These are phyloP conservation scores for Drosophila colorata DNA, from an alignment of 2,888 invertebrate species.

Conservation along the genomic window DNA sequence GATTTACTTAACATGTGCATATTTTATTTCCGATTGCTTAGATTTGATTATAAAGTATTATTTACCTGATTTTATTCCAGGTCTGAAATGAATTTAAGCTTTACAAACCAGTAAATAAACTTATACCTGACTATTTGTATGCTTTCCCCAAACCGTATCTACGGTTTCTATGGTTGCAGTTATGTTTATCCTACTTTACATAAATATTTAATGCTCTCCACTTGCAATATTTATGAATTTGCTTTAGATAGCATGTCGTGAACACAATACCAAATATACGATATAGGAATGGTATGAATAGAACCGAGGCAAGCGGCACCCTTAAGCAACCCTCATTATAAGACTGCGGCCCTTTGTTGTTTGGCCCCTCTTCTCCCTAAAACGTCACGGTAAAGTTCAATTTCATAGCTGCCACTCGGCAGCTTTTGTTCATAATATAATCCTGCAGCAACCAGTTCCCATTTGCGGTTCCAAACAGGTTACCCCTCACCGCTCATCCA, in stretches of 20 bases:
- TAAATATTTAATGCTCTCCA: not conserved
- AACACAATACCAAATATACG: not conserved
- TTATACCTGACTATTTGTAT: no score
- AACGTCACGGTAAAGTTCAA: conserved; percentile 9
- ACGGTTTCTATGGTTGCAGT: conserved; percentile 25
- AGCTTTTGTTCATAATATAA: conserved; percentile 21
- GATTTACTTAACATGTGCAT: no score
- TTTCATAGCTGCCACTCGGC: conserved; percentile 43
- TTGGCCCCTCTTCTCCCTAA: not conserved
- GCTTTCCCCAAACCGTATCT: not conserved
- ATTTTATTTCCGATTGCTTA: no score
- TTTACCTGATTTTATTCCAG: no score
- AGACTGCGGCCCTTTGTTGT: not conserved
- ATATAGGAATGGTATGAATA: not conserved
- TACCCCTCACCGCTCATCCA: not conserved
- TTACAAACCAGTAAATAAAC: no score
- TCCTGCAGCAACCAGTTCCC: conserved; percentile 21
- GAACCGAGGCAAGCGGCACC: conserved; percentile 3
- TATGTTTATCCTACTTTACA: not conserved
- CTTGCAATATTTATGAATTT: conserved; percentile 20
- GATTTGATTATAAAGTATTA: no score
- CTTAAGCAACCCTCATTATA: conserved; percentile 27
- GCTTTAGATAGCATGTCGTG: conserved; percentile 15
- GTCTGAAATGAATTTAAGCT: no score
- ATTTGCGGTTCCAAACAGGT: not conserved